Evolutionary conservation across 2,113 vertebrate genomes (phyloP).

Genomic region (Laterallus jamaicensis): DNA sequence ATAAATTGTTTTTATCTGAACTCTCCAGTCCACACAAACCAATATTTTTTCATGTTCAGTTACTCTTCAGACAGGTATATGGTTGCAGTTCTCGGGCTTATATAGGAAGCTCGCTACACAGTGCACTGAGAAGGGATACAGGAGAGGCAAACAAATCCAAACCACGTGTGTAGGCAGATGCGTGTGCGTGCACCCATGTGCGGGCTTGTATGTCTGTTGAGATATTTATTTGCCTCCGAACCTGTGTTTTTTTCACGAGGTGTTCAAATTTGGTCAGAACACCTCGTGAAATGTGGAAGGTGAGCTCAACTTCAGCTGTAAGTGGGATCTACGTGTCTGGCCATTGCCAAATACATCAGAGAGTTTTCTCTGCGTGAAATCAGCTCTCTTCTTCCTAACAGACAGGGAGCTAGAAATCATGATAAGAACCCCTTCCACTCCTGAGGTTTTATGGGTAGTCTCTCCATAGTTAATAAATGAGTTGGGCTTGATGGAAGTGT

Average conservation of each 20-base stretch:
- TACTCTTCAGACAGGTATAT: conserved; percentile 65
- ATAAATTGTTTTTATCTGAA: conserved; percentile 72
- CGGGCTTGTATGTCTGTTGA: neutral
- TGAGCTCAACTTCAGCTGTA: neutral
- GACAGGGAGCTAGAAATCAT: conserved; percentile 31
- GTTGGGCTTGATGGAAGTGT: conserved; percentile 22
- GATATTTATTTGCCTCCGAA: conserved; percentile 36
- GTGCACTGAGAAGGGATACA: neutral
- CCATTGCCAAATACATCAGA: neutral
- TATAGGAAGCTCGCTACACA: neutral
- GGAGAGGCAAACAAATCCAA: conserved; percentile 41
- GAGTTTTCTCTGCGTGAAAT: conserved; percentile 7
- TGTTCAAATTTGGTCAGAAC: conserved; percentile 28
- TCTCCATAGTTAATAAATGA: conserved; percentile 55
- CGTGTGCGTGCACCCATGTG: neutral
- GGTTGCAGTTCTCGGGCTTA: conserved; percentile 42
- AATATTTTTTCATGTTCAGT: conserved; percentile 70
- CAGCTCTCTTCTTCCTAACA: neutral
- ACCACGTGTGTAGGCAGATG: neutral
- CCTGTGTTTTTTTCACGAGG: neutral
- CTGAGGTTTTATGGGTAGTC: neutral
- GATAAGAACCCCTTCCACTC: neutral
- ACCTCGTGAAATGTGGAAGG: neutral
- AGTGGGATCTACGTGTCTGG: neutral
- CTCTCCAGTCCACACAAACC: conserved; percentile 49